These are phyloP conservation scores for Numenius phaeopus DNA, from an alignment of 2,797 vertebrate species.

Conservation along the genomic window DNA sequence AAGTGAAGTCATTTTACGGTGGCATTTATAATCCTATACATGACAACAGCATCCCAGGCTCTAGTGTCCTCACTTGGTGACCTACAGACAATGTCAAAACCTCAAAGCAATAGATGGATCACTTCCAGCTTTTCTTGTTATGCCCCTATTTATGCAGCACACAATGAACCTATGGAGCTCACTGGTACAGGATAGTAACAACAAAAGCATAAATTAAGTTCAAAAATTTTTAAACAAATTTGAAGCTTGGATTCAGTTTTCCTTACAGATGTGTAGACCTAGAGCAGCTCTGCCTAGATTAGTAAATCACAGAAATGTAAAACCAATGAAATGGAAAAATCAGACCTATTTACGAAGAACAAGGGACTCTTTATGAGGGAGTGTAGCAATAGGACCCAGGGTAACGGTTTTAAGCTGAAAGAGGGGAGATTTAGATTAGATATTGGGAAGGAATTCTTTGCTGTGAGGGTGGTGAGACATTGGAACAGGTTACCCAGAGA, in stretches of 20 bases:
- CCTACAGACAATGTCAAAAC: neutral
- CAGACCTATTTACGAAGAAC: neutral
- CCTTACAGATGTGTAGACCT: neutral
- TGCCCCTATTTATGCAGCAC: neutral
- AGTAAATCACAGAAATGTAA: neutral
- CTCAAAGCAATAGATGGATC: neutral
- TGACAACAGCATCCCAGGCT: neutral
- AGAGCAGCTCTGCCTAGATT: neutral
- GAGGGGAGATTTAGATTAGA: too few relatives aligned
- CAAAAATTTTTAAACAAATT: neutral
- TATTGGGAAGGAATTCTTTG: too few relatives aligned
- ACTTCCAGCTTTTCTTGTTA: neutral
- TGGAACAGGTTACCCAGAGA: too few relatives aligned
- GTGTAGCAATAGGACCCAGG: too few relatives aligned
- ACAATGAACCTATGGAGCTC: neutral
- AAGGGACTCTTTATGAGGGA: too few relatives aligned
- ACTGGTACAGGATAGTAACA: neutral
- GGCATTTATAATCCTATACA: rapidly evolving
- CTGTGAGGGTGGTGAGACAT: too few relatives aligned
- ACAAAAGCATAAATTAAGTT: neutral
- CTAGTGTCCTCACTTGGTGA: neutral
- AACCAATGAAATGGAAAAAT: neutral
- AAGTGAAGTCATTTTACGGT: neutral
- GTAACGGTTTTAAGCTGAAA: too few relatives aligned
- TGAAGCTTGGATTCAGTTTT: neutral